Evolutionary conservation across 2,113 vertebrate species (phyloP).

Genomic region (Oophaga pumilio): DNA sequence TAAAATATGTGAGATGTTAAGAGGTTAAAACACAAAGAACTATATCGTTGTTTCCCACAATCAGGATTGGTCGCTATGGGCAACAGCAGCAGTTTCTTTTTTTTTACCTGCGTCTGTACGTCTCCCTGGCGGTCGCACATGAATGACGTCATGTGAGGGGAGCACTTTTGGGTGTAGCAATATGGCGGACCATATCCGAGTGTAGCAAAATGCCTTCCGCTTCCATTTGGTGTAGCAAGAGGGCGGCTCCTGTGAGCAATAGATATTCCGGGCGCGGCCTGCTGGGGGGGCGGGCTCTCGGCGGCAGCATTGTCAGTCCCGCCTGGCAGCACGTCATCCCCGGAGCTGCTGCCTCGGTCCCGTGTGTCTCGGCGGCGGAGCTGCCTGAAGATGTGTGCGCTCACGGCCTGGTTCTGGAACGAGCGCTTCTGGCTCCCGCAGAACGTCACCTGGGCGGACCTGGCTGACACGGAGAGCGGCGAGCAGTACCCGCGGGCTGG

Average conservation of each 20-base stretch:
- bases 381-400: slow-evolving; percentile 63
- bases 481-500: slow-evolving; percentile 76
- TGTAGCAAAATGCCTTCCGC: not conserved
- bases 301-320: slow-evolving; percentile 8
- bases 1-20: too few relatives aligned
- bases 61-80: not conserved
- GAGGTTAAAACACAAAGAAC: too few relatives aligned
- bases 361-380: slow-evolving; percentile 10
- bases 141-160: not conserved
- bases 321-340: slow-evolving; percentile 47
- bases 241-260: not conserved
- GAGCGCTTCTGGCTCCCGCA: slow-evolving; percentile 94
- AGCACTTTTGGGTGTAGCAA: not conserved
- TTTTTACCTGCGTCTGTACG: not conserved
- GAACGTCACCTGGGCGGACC: slow-evolving; percentile 94
- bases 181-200: not conserved
- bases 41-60: not conserved
- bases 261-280: slow-evolving; percentile 47
- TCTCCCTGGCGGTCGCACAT: not conserved
- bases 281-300: not conserved
- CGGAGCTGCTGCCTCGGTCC: slow-evolving; percentile 14
- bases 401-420: slow-evolving; percentile 92
- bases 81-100: not conserved
- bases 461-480: slow-evolving; percentile 79
- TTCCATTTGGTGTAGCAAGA: slow-evolving; percentile 8